Conservation (phyloP, 1,140 invertebrate species). For the Drosophila athabasca region DNA sequence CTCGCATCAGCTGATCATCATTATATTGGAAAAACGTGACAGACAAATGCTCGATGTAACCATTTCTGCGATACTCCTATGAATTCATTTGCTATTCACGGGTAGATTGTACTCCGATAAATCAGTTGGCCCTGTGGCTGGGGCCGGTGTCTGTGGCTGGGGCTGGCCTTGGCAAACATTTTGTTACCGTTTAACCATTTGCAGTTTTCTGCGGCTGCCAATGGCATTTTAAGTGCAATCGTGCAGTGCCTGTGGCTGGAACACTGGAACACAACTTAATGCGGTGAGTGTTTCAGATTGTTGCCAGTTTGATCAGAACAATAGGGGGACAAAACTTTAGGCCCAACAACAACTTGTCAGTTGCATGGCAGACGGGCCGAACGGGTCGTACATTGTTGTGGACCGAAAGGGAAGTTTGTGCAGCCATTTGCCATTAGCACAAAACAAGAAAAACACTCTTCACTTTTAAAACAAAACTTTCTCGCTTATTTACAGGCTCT, state of each 20-base stretch:
- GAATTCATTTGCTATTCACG: no score
- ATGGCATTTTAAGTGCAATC: conserved; percentile 4
- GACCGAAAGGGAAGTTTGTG: conserved; percentile 26
- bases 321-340: conserved; percentile 57
- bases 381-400: conserved; percentile 16
- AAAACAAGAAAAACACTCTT: conserved; percentile 46
- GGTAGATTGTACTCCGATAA: background rate
- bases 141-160: background rate
- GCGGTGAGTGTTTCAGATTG: conserved; percentile 53
- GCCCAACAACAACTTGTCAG: conserved; percentile 44
- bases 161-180: background rate
- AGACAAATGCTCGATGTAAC: no score
- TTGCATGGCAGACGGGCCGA: conserved; percentile 26
- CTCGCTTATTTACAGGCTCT: conserved; percentile 46
- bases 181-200: conserved; percentile 8
- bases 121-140: background rate
- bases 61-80: no score
- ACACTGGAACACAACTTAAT: conserved; percentile 32
- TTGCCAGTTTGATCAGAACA: conserved; percentile 50
- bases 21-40: no score
- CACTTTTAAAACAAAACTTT: conserved; percentile 58
- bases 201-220: conserved; percentile 3
- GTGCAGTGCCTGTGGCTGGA: background rate
- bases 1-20: no score
- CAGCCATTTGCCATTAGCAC: conserved; percentile 56